phyloP scores from a whole-genome alignment of 2,797 vertebrate genomes.

The Tragelaphus oryx region DNA sequence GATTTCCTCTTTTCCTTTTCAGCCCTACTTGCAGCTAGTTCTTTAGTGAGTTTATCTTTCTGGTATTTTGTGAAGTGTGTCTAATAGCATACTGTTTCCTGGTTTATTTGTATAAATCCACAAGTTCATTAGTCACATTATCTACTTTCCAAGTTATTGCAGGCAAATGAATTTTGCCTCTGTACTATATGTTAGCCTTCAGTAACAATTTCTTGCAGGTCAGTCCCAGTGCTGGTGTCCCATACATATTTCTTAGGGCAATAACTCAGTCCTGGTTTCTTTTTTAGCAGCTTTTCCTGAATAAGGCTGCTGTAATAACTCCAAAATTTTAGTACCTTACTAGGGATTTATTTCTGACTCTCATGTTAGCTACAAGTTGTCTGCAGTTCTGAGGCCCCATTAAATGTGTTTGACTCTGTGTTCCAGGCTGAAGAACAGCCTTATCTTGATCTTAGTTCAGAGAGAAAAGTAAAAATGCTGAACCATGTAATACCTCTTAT shows the following conservation, averaged over 20 bases:
- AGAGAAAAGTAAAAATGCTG: not conserved
- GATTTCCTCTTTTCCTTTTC: not conserved
- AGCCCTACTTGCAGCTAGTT: not conserved
- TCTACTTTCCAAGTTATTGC: not conserved
- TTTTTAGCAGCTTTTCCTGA: not conserved
- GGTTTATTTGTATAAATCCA: not conserved
- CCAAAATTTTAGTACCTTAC: not conserved
- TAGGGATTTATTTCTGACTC: not conserved
- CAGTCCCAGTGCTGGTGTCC: not conserved
- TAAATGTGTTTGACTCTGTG: not conserved
- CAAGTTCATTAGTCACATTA: not conserved
- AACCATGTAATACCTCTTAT: not conserved
- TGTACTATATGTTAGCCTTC: not conserved
- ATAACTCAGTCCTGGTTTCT: not conserved
- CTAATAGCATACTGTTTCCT: not conserved
- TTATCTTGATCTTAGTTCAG: not conserved
- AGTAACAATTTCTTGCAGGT: not conserved
- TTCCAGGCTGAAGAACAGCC: not conserved
- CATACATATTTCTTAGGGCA: not conserved
- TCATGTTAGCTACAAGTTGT: not conserved
- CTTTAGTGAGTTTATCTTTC: constrained; percentile 17
- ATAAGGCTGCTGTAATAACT: not conserved
- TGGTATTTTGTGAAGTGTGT: not conserved
- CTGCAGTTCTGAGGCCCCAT: not conserved
- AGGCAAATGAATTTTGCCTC: not conserved